Evolutionary conservation across 2,113 vertebrate species (phyloP).

Genomic region (Cygnus buccinator): DNA sequence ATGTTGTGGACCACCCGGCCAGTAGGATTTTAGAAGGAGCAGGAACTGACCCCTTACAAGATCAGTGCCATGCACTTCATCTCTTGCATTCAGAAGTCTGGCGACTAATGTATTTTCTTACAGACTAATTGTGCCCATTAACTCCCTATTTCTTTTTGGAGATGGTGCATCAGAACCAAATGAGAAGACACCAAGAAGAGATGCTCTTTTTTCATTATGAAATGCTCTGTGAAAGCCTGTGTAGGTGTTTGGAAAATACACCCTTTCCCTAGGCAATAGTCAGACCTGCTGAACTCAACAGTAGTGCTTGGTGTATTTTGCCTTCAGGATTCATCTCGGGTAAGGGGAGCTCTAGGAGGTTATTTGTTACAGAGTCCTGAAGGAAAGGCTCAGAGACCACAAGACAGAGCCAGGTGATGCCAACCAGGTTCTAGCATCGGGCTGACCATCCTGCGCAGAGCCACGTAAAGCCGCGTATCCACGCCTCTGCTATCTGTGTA

Average conservation of each 20-base stretch:
- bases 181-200: background rate
- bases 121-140: slow-evolving; percentile 18
- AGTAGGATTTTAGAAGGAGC: slow-evolving; percentile 48
- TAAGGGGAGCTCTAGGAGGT: background rate
- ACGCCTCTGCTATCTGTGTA: rapidly evolving
- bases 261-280: background rate
- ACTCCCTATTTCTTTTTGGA: slow-evolving; percentile 32
- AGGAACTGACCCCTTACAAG: background rate
- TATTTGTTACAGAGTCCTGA: background rate
- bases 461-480: rapidly evolving
- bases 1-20: slow-evolving; percentile 49
- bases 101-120: background rate
- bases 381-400: background rate
- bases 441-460: background rate
- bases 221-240: background rate
- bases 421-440: background rate
- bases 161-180: background rate
- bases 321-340: background rate
- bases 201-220: background rate
- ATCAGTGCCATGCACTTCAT: slow-evolving; percentile 35
- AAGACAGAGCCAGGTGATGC: background rate
- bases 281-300: background rate
- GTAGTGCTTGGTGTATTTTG: background rate
- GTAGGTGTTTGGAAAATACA: background rate
- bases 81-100: slow-evolving; percentile 37